Evolutionary conservation across 53 echinoderm and acorn worm species (phyloP).

Genomic region (Stichopus horrens): DNA sequence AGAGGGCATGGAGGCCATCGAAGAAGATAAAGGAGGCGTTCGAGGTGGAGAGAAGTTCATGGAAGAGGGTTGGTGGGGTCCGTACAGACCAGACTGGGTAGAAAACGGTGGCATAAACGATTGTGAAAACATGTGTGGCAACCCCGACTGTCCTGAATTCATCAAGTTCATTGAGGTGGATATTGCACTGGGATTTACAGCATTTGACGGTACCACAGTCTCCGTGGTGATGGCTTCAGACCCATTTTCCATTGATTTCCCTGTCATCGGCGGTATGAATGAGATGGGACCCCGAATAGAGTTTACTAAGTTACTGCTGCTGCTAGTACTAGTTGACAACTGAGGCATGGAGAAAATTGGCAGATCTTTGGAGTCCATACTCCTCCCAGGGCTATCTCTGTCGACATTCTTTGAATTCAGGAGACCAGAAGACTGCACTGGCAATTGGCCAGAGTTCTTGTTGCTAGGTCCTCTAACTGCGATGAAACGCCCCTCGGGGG

Average conservation of each 20-base stretch:
- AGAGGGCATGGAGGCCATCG: not conserved
- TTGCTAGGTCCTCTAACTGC: conserved; percentile 78
- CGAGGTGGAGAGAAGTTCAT: not conserved
- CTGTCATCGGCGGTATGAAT: conserved; percentile 15
- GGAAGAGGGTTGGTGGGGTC: not conserved
- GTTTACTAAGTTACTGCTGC: not conserved
- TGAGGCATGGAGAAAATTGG: not conserved
- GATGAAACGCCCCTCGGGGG: conserved; percentile 83
- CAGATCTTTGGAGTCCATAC: not conserved
- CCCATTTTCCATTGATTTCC: not conserved
- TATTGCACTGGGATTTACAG: conserved; percentile 32
- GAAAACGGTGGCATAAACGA: not conserved
- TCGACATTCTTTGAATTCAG: not conserved
- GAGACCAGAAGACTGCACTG: not conserved
- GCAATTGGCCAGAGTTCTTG: conserved; percentile 18
- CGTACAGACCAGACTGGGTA: not conserved
- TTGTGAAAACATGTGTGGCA: conserved; percentile 17
- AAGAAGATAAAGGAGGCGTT: not conserved
- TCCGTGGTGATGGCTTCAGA: not conserved
- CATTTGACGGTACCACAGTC: not conserved
- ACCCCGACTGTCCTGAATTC: not conserved
- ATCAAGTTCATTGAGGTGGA: not conserved
- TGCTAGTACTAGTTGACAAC: not conserved
- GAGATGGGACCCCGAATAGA: not conserved
- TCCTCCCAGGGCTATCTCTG: not conserved